Percentiles rank a stretch among this genome's conserved stretches.
phyloP scores from a whole-genome alignment of 2,113 vertebrate genomes.

The Benitochromis conjunctus region DNA sequence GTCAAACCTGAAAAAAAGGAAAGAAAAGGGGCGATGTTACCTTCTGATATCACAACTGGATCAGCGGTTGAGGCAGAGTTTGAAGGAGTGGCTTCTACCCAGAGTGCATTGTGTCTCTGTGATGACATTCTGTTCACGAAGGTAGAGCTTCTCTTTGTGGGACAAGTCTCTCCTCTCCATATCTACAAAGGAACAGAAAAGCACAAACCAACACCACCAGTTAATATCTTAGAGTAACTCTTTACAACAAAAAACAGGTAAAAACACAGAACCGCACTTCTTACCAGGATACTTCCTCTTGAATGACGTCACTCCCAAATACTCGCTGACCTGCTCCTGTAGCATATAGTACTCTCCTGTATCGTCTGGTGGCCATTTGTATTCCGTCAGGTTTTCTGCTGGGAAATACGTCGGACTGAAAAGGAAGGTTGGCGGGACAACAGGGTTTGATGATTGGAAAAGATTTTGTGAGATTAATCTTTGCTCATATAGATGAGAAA shows the following conservation, averaged over 20 bases:
- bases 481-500: background rate
- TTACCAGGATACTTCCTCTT: constrained; percentile 98
- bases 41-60: background rate
- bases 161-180: constrained; percentile 96
- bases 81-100: constrained; percentile 72
- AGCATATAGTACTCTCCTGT: constrained; percentile 98
- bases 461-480: background rate
- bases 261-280: background rate
- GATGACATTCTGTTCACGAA: constrained; percentile 95
- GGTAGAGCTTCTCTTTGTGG: constrained; percentile 96
- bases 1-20: constrained; percentile 81
- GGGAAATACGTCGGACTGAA: constrained; percentile 91
- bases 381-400: constrained; percentile 95
- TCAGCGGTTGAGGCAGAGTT: background rate
- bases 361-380: constrained; percentile 97
- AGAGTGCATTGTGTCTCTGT: constrained; percentile 98
- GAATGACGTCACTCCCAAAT: constrained; percentile 96
- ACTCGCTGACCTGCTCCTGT: constrained; percentile 98
- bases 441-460: background rate
- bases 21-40: background rate
- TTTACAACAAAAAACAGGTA: background rate
- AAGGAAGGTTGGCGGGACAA: background rate
- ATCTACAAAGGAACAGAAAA: constrained; percentile 73
- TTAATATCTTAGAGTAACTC: background rate
- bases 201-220: background rate